Evolutionary conservation across 2,888 invertebrate genomes (phyloP), one percentile per base, ranked within the genome.

Genomic region (Mycogona germanica): DNA sequence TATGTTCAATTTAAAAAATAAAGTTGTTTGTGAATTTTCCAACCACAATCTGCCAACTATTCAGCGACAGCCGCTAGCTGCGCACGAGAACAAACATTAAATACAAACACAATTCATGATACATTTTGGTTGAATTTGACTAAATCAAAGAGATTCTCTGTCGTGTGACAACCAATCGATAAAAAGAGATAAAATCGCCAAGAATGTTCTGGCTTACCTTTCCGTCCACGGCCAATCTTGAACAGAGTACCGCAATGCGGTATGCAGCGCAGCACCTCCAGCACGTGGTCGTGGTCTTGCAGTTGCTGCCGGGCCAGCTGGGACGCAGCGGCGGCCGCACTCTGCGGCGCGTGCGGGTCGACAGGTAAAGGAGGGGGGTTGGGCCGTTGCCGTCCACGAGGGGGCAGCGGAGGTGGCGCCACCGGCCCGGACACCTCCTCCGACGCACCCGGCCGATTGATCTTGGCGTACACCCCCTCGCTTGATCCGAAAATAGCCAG

Each of bases 401-500:
- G 52, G 21, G 45, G 45, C 6, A 35, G 45, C n/a, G 52, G 52
- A 1, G 52, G 45, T 9, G 42, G 42, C 3, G 14, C 19, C 9
- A 12, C 12, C n/a, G 42, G 9, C 6, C 25, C n/a, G 14, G 35
- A 26, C 4, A n/a, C 19, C n/a, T 51, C 51, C 7, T 25, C 5
- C 5, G 5, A 19, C 4, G 32, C 19, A 9, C 17, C 32, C 3
- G 30, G 7, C 44, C 14, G 44, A 17, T 52, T 52, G 19, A 52
- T 52, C 35, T 45, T 52, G 19, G 41, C 52, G 45, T 52, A 52
- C 44, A 52, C 45, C 9, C 52, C 52, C 35, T 52, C 41, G 21
- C 26, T 38, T n/a, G 7, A 17, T 7, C 25, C 45, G 25, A 25
- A 30, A n/a, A 45, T 1, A 14, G 21, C 44, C 21, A 52, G 12